phyloP scores from a whole-genome alignment of 2,888 invertebrate species.

The Apodemia mormo region DNA sequence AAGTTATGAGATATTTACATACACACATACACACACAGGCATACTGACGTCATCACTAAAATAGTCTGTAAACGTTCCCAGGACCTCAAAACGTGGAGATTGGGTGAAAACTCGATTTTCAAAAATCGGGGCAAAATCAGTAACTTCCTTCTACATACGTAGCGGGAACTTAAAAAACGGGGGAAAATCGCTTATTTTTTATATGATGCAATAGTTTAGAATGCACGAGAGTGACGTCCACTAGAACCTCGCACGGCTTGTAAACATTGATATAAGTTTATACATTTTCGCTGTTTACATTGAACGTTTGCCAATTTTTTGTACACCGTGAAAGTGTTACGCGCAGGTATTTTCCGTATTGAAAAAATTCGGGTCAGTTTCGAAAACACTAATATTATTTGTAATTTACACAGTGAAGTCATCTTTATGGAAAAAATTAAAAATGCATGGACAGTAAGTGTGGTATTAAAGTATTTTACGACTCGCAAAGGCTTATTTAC shows the following conservation, averaged over 20 bases:
- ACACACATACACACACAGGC: too few species aligned
- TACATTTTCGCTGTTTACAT: constrained; percentile 45
- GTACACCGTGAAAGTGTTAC: constrained; percentile 38
- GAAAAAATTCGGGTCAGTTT: constrained; percentile 20
- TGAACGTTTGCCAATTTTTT: constrained; percentile 51
- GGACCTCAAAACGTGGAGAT: too few species aligned
- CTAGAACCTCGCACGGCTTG: constrained; percentile 1
- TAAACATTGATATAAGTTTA: constrained; percentile 29
- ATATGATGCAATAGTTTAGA: neutral
- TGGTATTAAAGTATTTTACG: constrained; percentile 1
- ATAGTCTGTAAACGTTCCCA: too few species aligned
- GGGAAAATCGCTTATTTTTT: neutral
- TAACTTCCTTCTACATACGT: too few species aligned
- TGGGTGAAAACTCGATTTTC: too few species aligned
- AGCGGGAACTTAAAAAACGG: too few species aligned
- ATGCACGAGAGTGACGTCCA: neutral
- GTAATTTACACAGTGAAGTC: neutral
- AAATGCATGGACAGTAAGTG: neutral
- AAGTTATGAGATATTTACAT: too few species aligned
- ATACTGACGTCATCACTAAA: too few species aligned
- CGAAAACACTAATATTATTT: constrained; percentile 28
- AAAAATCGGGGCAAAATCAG: too few species aligned
- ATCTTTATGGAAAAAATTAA: neutral
- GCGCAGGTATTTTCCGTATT: constrained; percentile 42
- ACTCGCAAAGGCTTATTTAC: neutral